These are phyloP conservation scores for Coptodon bakossiorum DNA, from an alignment of 2,113 vertebrate genomes.

Conservation along the genomic window DNA sequence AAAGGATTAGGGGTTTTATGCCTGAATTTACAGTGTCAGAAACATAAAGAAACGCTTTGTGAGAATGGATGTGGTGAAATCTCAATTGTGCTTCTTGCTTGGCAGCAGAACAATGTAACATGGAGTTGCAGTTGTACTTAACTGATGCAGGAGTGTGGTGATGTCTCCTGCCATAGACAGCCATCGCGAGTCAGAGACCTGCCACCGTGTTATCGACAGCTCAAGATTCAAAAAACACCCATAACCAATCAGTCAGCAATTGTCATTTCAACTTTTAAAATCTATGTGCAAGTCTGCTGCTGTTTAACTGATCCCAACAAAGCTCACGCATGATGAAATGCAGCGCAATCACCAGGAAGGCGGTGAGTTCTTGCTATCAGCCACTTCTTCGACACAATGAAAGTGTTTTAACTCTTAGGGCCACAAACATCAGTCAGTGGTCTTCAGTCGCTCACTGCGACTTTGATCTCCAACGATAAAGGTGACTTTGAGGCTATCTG, in stretches of 20 bases:
- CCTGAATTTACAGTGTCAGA: neutral
- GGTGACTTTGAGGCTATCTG: conserved; percentile 24
- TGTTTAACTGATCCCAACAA: conserved; percentile 7
- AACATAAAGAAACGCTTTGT: neutral
- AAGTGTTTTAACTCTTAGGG: neutral
- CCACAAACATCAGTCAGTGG: conserved; percentile 4
- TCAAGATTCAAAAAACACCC: neutral
- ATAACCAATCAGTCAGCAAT: conserved; percentile 11
- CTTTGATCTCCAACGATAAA: conserved; percentile 41
- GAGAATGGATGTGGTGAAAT: neutral
- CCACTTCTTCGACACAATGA: conserved; percentile 3
- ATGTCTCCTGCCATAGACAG: neutral
- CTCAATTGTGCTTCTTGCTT: neutral
- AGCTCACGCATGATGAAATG: conserved; percentile 53
- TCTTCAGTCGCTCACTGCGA: conserved; percentile 4
- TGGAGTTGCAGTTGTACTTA: neutral
- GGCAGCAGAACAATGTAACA: neutral
- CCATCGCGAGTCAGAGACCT: neutral
- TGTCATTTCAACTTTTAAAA: conserved; percentile 30
- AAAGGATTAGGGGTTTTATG: neutral
- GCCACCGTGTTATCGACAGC: neutral
- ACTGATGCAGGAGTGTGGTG: conserved; percentile 1
- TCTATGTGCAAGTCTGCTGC: conserved; percentile 19
- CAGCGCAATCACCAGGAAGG: neutral
- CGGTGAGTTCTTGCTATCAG: conserved; percentile 13